These are phyloP conservation scores for Charanyca ferruginea DNA, from an alignment of 2,888 invertebrate species.

Conservation along the genomic window DNA sequence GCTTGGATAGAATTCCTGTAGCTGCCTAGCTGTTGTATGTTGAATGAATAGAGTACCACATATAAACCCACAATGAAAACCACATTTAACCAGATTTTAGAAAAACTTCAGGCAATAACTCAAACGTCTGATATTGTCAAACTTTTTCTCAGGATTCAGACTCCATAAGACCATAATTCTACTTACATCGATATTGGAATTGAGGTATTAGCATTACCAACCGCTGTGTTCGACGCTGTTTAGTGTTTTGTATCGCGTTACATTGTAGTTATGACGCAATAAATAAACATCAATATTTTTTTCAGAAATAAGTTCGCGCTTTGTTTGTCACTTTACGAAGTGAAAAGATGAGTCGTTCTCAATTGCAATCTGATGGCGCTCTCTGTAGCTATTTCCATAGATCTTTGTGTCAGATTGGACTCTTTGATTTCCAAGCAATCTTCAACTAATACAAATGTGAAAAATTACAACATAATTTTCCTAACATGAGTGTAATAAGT, in stretches of 20 bases:
- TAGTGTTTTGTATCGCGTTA: slow-evolving; percentile 34
- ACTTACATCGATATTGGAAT: slow-evolving; percentile 25
- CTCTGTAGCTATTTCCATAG: background rate
- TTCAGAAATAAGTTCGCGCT: slow-evolving; percentile 1
- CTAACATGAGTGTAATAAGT: slow-evolving; percentile 23
- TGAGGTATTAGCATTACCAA: slow-evolving; percentile 23
- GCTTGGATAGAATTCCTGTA: slow-evolving; percentile 7
- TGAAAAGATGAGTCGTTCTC: background rate
- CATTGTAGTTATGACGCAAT: slow-evolving; percentile 43
- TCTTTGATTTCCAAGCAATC: background rate
- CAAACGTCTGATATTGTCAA: slow-evolving; percentile 12
- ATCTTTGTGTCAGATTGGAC: background rate
- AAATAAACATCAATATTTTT: slow-evolving; percentile 37
- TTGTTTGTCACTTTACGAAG: slow-evolving; percentile 1
- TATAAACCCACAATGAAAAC: slow-evolving; percentile 1
- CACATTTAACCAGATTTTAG: slow-evolving; percentile 1
- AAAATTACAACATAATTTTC: background rate
- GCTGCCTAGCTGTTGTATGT: background rate
- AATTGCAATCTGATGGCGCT: background rate
- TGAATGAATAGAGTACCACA: slow-evolving; percentile 7
- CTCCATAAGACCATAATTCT: slow-evolving; percentile 7
- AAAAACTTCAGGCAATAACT: slow-evolving; percentile 9
- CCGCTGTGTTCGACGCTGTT: slow-evolving; percentile 21
- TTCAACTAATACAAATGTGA: background rate
- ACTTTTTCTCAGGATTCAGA: slow-evolving; percentile 3